Conservation (phyloP, 2,113 vertebrate genomes). For the Mustela nigripes region DNA sequence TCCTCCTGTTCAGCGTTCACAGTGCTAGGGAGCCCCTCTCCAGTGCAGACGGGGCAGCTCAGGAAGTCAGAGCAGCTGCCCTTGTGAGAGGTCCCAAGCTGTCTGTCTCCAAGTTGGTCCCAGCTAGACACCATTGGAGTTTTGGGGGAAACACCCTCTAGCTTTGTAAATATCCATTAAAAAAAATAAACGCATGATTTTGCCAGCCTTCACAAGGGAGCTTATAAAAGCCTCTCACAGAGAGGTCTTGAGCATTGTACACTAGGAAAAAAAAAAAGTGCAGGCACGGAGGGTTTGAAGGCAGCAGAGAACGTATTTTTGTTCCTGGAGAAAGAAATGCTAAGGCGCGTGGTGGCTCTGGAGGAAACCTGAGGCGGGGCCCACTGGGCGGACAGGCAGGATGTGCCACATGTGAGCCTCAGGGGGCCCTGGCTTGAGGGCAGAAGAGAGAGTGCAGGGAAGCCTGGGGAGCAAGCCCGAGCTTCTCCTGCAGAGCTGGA, state of each 20-base stretch:
- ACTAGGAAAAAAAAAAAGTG: neutral
- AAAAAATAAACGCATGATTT: constrained; percentile 63
- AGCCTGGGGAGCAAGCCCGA: neutral
- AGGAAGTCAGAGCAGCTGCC: fast-evolving
- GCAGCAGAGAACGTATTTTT: neutral
- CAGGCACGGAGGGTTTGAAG: neutral
- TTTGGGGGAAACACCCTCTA: constrained; percentile 38
- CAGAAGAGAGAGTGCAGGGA: neutral
- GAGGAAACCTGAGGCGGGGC: fast-evolving
- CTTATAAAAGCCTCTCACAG: neutral
- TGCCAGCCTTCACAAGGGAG: neutral
- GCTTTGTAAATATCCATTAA: constrained; percentile 48
- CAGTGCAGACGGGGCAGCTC: fast-evolving
- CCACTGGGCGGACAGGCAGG: neutral
- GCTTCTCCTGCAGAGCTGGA: fast-evolving
- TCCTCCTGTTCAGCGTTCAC: too few species aligned
- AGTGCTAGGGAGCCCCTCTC: neutral
- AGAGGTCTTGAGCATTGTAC: neutral
- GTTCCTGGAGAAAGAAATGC: neutral
- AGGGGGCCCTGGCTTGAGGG: neutral
- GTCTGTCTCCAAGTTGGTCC: neutral
- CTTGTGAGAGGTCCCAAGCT: neutral
- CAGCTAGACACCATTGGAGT: neutral
- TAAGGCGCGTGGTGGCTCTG: fast-evolving
- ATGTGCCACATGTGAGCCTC: fast-evolving